Percentiles rank a stretch among this genome's conserved stretches.
Conservation (phyloP, 1,140 invertebrate genomes). For the Drosophila tropicalis region DNA sequence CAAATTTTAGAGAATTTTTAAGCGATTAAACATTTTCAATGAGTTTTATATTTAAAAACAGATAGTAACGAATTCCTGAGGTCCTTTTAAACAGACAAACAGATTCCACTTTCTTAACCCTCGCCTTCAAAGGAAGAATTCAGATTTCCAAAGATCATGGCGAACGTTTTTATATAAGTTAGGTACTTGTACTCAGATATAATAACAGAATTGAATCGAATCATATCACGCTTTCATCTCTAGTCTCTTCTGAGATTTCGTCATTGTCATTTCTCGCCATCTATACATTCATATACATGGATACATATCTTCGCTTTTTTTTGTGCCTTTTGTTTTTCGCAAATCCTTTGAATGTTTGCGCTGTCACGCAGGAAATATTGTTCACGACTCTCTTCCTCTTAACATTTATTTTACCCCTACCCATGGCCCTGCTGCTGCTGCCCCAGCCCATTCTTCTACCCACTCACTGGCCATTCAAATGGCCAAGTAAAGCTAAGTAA, state of each 20-base stretch:
- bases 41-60: too few relatives aligned
- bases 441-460: not conserved
- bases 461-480: slow-evolving; percentile 21
- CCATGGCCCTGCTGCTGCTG: not conserved
- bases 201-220: not conserved
- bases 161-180: too few relatives aligned
- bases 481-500: slow-evolving; percentile 66
- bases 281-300: not conserved
- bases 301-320: slow-evolving; percentile 34
- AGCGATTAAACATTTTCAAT: too few relatives aligned
- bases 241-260: slow-evolving; percentile 7
- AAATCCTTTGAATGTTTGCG: slow-evolving; percentile 80
- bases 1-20: too few relatives aligned
- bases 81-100: too few relatives aligned
- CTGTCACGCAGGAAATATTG: slow-evolving; percentile 68
- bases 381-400: slow-evolving; percentile 23
- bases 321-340: slow-evolving; percentile 57
- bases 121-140: too few relatives aligned
- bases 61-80: too few relatives aligned
- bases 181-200: too few relatives aligned
- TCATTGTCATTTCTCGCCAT: slow-evolving; percentile 18
- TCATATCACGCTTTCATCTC: slow-evolving; percentile 20
- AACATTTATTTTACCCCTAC: slow-evolving; percentile 3
- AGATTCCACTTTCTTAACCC: too few relatives aligned
- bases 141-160: too few relatives aligned